A percentile compares a stretch with the other conserved stretches of the same genome.
Evolutionary conservation across 2,113 vertebrate species (phyloP).

Genomic region (Dinomys branickii): DNA sequence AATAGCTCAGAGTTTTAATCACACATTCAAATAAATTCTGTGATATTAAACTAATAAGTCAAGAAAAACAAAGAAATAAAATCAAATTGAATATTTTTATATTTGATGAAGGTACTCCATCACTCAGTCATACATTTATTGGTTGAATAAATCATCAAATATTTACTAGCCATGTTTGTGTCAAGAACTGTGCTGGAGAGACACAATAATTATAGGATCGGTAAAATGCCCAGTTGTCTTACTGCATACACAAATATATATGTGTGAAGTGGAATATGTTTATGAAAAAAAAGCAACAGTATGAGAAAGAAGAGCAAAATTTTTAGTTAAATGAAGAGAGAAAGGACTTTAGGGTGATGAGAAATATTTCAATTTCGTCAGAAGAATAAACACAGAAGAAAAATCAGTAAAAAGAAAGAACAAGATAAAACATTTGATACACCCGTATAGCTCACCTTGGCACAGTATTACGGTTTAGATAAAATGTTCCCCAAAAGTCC

Average conservation of each 20-base stretch:
- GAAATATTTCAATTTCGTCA: background rate
- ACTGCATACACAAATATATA: background rate
- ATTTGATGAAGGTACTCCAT: background rate
- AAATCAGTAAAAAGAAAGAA: background rate
- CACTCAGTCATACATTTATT: background rate
- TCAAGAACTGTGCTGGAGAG: background rate
- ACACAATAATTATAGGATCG: background rate
- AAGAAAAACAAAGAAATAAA: background rate
- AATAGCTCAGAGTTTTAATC: background rate
- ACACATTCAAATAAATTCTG: conserved; percentile 20
- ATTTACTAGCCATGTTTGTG: background rate
- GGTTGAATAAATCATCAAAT: background rate
- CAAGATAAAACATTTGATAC: background rate
- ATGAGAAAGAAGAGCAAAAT: background rate
- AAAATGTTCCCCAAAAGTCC: background rate
- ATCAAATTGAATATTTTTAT: background rate
- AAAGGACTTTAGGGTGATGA: background rate
- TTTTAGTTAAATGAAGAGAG: background rate
- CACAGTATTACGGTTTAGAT: background rate
- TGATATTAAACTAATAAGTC: background rate
- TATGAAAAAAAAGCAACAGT: background rate
- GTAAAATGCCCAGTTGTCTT: background rate
- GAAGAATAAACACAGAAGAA: background rate
- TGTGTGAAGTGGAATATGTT: background rate
- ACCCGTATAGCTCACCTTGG: background rate